phyloP scores from a whole-genome alignment of 2,113 vertebrate species.

The Etia nguti region DNA sequence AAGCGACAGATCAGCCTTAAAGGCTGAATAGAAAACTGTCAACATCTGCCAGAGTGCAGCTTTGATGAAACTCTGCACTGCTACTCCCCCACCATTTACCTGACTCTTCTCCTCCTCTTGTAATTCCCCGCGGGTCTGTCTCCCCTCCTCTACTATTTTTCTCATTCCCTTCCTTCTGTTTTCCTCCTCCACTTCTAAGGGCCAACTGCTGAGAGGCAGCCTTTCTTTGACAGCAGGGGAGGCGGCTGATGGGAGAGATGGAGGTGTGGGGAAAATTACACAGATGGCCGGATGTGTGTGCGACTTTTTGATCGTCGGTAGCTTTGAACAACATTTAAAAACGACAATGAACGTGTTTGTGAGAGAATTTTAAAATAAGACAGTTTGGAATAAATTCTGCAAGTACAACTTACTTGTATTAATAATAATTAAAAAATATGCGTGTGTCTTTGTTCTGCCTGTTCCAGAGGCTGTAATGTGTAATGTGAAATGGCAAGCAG shows the following conservation, averaged over 20 bases:
- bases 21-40: background rate
- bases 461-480: background rate
- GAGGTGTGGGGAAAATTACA: constrained; percentile 3
- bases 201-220: constrained; percentile 37
- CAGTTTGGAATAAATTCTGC: background rate
- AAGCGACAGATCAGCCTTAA: background rate
- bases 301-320: background rate
- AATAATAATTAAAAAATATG: background rate
- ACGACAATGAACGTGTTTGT: background rate
- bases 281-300: constrained; percentile 26
- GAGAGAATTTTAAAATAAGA: background rate
- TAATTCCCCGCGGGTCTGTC: background rate
- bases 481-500: background rate
- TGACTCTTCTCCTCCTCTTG: background rate
- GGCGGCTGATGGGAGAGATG: background rate
- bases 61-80: background rate
- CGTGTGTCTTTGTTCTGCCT: background rate
- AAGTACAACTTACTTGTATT: background rate
- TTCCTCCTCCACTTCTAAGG: constrained; percentile 13
- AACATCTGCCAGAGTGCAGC: background rate
- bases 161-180: constrained; percentile 10
- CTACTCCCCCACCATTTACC: background rate
- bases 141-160: background rate
- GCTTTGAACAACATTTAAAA: background rate
- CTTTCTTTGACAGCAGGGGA: constrained; percentile 49